These are phyloP conservation scores for Aromia moschata DNA, from an alignment of 2,888 invertebrate species.

Conservation along the genomic window DNA sequence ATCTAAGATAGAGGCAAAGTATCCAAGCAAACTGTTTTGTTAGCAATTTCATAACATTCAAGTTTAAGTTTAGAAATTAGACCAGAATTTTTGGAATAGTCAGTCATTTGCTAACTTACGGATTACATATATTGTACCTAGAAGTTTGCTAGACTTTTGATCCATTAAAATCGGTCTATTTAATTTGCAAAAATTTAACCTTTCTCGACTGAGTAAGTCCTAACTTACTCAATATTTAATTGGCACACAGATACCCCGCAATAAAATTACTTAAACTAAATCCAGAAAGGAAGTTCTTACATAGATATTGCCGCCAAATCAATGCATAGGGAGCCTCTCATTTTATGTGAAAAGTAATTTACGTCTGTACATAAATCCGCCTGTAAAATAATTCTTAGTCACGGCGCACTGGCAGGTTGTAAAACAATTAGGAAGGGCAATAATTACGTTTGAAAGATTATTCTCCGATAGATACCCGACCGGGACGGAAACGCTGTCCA, in stretches of 20 bases:
- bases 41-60: too few relatives aligned
- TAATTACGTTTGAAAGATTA: constrained; percentile 17
- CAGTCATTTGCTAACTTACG: too few relatives aligned
- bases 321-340: neutral
- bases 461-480: neutral
- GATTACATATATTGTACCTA: too few relatives aligned
- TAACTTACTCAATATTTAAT: neutral
- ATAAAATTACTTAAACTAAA: neutral
- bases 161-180: too few relatives aligned
- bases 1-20: too few relatives aligned
- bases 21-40: too few relatives aligned
- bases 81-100: too few relatives aligned
- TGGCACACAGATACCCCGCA: neutral
- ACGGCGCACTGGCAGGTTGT: constrained; percentile 3
- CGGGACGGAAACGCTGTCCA: neutral
- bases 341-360: constrained; percentile 6
- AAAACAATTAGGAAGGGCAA: constrained; percentile 8
- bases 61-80: too few relatives aligned
- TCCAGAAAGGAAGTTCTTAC: neutral
- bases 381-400: constrained; percentile 13
- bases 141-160: too few relatives aligned
- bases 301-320: neutral
- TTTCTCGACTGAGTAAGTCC: too few relatives aligned
- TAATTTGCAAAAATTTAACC: too few relatives aligned
- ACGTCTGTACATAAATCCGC: neutral